Evolutionary conservation across 2,797 vertebrate genomes (phyloP).

Genomic region (Rhynchotus rufescens): DNA sequence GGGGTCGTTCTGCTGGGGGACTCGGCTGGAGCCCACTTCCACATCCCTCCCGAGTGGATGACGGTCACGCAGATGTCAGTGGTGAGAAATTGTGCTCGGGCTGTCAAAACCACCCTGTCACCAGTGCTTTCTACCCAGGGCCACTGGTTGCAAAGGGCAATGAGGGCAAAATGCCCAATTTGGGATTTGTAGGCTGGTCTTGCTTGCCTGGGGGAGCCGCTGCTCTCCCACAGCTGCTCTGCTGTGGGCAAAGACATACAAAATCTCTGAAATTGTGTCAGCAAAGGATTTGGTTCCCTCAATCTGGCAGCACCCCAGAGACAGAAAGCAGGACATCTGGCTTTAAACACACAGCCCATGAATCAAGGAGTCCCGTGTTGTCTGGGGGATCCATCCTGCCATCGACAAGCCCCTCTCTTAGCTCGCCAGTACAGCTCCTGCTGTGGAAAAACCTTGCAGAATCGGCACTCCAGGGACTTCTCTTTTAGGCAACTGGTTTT

Average conservation of each 20-base stretch:
- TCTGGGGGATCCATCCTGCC: neutral
- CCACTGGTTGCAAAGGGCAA: neutral
- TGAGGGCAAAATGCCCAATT: constrained; percentile 6
- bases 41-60: constrained; percentile 82
- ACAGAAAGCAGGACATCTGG: constrained; percentile 27
- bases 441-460: neutral
- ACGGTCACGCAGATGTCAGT: constrained; percentile 75
- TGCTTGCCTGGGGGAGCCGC: neutral
- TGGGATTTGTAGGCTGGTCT: neutral
- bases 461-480: neutral
- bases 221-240: neutral
- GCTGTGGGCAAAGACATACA: neutral
- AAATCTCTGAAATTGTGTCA: constrained; percentile 43
- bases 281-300: constrained; percentile 4
- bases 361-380: neutral
- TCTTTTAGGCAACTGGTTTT: neutral
- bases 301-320: neutral
- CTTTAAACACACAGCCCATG: rapidly evolving
- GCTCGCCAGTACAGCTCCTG: neutral
- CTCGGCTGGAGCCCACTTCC: constrained; percentile 82
- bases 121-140: neutral
- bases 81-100: constrained; percentile 60
- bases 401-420: neutral
- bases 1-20: constrained; percentile 83
- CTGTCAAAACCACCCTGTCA: neutral